A percentile compares a stretch with the other conserved stretches of the same genome.
Conservation (phyloP, 53 echinoderm and acorn worm genomes). For the Pentamera pediparva region DNA sequence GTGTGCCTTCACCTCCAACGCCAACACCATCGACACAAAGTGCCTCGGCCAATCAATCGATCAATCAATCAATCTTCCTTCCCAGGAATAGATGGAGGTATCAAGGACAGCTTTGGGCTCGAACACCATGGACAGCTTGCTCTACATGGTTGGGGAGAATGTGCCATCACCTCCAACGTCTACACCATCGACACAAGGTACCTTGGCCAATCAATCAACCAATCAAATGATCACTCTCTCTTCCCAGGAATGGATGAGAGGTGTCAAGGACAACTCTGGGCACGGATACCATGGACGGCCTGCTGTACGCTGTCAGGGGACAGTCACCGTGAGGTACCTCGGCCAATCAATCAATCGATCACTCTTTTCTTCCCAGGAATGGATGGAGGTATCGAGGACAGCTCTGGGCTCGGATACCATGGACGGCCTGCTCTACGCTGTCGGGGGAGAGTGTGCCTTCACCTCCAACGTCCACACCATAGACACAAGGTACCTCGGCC, state of each 20-base stretch:
- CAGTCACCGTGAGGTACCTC: slow-evolving; percentile 80
- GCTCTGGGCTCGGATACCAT: slow-evolving; percentile 88
- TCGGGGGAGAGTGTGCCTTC: slow-evolving; percentile 96
- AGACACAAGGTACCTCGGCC: slow-evolving; percentile 90
- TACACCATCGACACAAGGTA: slow-evolving; percentile 90
- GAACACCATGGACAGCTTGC: slow-evolving; percentile 70
- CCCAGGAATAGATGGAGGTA: slow-evolving; percentile 88
- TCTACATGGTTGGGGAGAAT: slow-evolving; percentile 96
- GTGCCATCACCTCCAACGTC: slow-evolving; percentile 70
- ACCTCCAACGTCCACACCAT: slow-evolving; percentile 62
- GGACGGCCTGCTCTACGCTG: slow-evolving; percentile 79
- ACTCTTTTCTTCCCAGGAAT: slow-evolving; percentile 48
- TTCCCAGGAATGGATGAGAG: slow-evolving; percentile 78
- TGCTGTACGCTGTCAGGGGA: slow-evolving; percentile 82
- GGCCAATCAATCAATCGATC: too few relatives aligned
- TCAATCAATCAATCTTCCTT: slow-evolving; percentile 44
- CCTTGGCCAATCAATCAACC: slow-evolving; percentile 76
- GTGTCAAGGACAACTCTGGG: slow-evolving; percentile 92
- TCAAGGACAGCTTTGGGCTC: slow-evolving; percentile 93
- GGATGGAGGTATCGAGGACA: slow-evolving; percentile 90
- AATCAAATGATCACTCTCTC: slow-evolving; percentile 62
- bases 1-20: slow-evolving; percentile 73
- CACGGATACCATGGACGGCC: slow-evolving; percentile 78
- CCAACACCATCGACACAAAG: slow-evolving; percentile 73
- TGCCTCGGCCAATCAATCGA: slow-evolving; percentile 85